Conservation (phyloP, 2,888 invertebrate genomes). For the Seira sanloemensis region DNA sequence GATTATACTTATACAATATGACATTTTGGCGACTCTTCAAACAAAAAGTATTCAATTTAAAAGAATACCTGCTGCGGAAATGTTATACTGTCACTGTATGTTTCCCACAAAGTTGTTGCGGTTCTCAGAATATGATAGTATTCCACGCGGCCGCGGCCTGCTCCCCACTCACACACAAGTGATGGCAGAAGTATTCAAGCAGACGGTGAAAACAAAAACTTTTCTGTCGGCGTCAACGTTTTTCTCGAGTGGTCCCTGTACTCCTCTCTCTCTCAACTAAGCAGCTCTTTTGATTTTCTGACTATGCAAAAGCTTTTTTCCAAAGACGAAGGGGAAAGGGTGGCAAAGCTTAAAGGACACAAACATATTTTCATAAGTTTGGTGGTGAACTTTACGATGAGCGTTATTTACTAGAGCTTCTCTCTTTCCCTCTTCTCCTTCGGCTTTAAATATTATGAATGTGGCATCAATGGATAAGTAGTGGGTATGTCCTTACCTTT, state of each 20-base stretch:
- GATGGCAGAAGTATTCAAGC: not conserved
- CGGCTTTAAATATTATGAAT: not conserved
- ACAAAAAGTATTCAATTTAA: constrained; percentile 58
- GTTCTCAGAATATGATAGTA: not conserved
- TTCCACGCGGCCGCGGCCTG: too few relatives aligned
- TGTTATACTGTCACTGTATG: constrained; percentile 9
- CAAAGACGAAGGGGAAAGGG: not conserved
- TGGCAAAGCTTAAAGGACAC: not conserved
- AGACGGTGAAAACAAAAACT: not conserved
- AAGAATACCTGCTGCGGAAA: constrained; percentile 43
- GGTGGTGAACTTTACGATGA: not conserved
- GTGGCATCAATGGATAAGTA: not conserved
- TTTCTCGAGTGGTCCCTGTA: not conserved
- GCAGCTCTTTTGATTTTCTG: not conserved
- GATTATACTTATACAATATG: constrained; percentile 27
- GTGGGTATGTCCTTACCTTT: not conserved
- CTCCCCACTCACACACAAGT: too few relatives aligned
- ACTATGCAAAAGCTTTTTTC: not conserved
- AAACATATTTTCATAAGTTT: not conserved
- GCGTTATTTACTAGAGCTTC: not conserved
- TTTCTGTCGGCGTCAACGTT: not conserved
- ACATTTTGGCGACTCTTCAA: constrained; percentile 46
- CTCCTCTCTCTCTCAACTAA: not conserved
- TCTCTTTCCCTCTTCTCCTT: not conserved
- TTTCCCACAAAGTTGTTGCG: not conserved